Conservation (phyloP, 2,113 vertebrate genomes). For the Copsychus sechellarum region DNA sequence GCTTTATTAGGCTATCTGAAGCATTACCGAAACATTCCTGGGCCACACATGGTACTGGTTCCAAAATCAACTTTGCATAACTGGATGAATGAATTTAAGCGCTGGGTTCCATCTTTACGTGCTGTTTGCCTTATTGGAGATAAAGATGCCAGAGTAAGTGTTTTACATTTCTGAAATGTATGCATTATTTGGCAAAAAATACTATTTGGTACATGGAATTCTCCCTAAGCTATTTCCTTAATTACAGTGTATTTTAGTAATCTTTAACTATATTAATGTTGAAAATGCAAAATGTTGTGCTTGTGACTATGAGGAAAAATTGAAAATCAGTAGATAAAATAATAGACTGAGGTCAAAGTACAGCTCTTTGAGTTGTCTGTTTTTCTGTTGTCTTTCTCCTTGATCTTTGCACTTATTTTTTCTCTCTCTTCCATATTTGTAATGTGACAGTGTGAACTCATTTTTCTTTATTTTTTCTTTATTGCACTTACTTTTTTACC, state of each 20-base stretch:
- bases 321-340: background rate
- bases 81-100: constrained; percentile 93
- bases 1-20: constrained; percentile 88
- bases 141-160: constrained; percentile 86
- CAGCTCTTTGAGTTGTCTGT: background rate
- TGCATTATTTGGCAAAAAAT: background rate
- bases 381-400: background rate
- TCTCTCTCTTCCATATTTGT: background rate
- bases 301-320: background rate
- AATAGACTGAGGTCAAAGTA: background rate
- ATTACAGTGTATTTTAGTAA: background rate
- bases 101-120: constrained; percentile 86
- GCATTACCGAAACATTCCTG: constrained; percentile 88
- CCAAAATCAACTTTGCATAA: constrained; percentile 90
- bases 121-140: constrained; percentile 90
- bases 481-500: background rate
- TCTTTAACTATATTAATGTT: background rate
- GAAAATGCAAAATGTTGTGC: background rate
- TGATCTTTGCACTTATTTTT: background rate
- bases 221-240: background rate
- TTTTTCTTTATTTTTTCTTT: background rate
- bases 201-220: background rate
- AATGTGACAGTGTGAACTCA: background rate
- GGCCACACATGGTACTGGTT: constrained; percentile 91
- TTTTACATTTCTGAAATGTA: background rate